A percentile compares a stretch with the other conserved stretches of the same genome.
These are phyloP conservation scores for Clarias pachynema DNA, from an alignment of 2,797 vertebrate species.

Conservation along the genomic window DNA sequence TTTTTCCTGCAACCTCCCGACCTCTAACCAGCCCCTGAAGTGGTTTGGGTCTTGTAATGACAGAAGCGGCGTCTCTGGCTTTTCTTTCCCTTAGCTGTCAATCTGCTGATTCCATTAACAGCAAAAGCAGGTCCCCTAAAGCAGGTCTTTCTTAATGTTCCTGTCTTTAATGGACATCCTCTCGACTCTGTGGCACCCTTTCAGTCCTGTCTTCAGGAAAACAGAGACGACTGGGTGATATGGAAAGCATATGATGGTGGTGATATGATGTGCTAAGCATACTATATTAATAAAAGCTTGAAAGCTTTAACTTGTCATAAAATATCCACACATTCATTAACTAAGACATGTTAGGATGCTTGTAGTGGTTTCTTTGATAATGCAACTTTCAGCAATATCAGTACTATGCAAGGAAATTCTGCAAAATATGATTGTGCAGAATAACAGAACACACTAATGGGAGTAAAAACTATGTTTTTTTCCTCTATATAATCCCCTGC, in stretches of 20 bases:
- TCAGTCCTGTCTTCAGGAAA: slow-evolving; percentile 35
- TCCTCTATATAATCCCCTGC: no score
- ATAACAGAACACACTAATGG: no score
- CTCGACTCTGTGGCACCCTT: not conserved
- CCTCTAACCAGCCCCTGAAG: slow-evolving; percentile 44
- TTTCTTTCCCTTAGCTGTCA: slow-evolving; percentile 9
- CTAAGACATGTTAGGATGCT: not conserved
- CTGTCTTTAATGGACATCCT: slow-evolving; percentile 35
- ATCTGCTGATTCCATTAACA: slow-evolving; percentile 25
- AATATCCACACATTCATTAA: not conserved
- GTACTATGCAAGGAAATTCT: not conserved
- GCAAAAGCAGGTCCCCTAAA: not conserved
- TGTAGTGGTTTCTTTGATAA: not conserved
- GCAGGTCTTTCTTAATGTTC: slow-evolving; percentile 12
- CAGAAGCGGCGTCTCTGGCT: slow-evolving; percentile 30
- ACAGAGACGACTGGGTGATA: not conserved
- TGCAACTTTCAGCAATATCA: not conserved
- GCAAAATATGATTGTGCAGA: no score
- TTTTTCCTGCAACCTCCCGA: slow-evolving; percentile 39
- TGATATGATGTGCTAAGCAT: not conserved
- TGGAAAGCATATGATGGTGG: no score
- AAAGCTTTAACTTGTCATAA: not conserved
- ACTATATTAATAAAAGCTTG: not conserved
- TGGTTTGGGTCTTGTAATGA: slow-evolving; percentile 45
- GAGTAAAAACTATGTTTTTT: no score